These are phyloP conservation scores for Thinocorus orbignyianus DNA, from an alignment of 2,113 vertebrate genomes.

Conservation along the genomic window DNA sequence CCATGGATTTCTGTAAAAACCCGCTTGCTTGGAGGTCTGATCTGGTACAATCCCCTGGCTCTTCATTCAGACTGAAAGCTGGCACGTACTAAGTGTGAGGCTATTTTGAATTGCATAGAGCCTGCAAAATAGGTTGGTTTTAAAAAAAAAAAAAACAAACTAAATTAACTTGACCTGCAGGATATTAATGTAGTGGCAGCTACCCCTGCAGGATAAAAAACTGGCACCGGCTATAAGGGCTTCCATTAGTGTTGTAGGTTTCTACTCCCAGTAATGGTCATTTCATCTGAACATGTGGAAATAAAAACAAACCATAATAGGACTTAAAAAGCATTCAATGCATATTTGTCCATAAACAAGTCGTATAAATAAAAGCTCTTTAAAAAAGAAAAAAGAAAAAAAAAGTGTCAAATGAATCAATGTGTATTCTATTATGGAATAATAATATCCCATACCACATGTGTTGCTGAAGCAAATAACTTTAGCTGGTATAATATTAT, in stretches of 20 bases:
- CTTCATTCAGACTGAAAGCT: constrained; percentile 16
- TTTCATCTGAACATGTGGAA: constrained; percentile 76
- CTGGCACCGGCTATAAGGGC: constrained; percentile 61
- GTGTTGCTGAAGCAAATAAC: constrained; percentile 46
- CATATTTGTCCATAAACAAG: constrained; percentile 75
- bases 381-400: constrained; percentile 56
- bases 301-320: constrained; percentile 68
- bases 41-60: not conserved
- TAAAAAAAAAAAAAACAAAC: not conserved
- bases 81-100: constrained; percentile 20
- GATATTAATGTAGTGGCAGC: constrained; percentile 73
- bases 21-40: constrained; percentile 35
- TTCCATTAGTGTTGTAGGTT: constrained; percentile 43
- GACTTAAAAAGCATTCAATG: constrained; percentile 67
- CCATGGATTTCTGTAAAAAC: not conserved
- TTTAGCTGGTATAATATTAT: constrained; percentile 60
- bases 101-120: constrained; percentile 48
- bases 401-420: constrained; percentile 70
- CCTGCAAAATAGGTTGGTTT: constrained; percentile 40
- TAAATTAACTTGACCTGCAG: constrained; percentile 65
- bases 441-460: constrained; percentile 69
- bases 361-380: constrained; percentile 72
- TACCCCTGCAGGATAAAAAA: constrained; percentile 45
- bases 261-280: constrained; percentile 46
- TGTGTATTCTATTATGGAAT: constrained; percentile 69